Conservation (phyloP, 2,113 vertebrate genomes). For the Dipodomys ordii region DNA sequence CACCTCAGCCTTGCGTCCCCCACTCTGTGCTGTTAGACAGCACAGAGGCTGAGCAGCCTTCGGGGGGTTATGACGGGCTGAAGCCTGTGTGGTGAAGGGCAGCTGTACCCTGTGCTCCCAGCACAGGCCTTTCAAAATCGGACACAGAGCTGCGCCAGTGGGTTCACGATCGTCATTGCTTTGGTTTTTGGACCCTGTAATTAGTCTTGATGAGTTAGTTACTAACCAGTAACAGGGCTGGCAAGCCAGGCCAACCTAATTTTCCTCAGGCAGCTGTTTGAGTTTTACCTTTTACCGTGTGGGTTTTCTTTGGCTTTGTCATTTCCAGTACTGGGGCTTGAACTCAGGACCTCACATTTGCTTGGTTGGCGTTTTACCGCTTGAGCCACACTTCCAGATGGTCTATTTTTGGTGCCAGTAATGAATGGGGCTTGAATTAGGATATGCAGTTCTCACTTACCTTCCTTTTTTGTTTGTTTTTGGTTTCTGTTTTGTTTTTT, state of each 20-base stretch:
- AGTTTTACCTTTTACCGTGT: not conserved
- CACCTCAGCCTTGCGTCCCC: not conserved
- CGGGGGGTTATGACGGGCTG: not conserved
- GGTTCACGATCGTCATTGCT: not conserved
- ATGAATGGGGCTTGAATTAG: no score
- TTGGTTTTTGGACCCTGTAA: constrained; percentile 20
- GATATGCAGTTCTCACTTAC: no score
- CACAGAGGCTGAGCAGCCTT: constrained; percentile 32
- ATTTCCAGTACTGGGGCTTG: no score
- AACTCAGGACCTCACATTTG: not conserved
- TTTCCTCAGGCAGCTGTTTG: not conserved
- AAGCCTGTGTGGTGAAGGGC: constrained; percentile 6
- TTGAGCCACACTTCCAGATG: no score
- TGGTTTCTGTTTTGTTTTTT: no score
- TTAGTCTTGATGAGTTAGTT: not conserved
- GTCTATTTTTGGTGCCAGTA: no score
- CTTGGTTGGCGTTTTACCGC: no score
- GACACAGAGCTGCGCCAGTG: not conserved
- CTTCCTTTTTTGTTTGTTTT: no score
- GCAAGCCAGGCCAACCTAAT: not conserved
- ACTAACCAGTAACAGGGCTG: fast-evolving
- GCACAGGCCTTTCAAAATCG: not conserved
- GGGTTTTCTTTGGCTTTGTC: not conserved
- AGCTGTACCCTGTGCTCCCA: not conserved
- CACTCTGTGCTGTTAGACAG: not conserved